These are phyloP conservation scores for Melanogrammus aeglefinus DNA, from an alignment of 2,797 vertebrate species.

Conservation along the genomic window DNA sequence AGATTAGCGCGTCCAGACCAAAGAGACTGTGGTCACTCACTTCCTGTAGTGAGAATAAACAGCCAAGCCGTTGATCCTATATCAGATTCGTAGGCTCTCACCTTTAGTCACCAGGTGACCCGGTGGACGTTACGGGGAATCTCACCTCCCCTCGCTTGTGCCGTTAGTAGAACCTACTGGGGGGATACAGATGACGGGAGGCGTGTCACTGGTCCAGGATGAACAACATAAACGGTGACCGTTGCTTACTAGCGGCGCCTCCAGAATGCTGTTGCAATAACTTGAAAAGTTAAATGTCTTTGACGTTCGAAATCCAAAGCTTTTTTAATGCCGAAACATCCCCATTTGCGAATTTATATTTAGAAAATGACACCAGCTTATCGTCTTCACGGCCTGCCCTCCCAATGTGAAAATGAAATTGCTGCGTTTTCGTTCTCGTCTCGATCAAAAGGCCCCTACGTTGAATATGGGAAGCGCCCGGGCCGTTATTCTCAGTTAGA, in stretches of 20 bases:
- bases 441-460: constrained; percentile 51
- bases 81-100: background rate
- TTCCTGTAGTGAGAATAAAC: background rate
- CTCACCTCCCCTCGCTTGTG: background rate
- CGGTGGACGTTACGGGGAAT: background rate
- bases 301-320: constrained; percentile 49
- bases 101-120: background rate
- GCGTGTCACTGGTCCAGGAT: constrained; percentile 41
- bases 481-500: constrained; percentile 55
- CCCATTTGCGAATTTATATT: constrained; percentile 54
- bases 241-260: constrained; percentile 39
- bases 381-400: constrained; percentile 23
- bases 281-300: constrained; percentile 23
- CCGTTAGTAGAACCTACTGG: background rate
- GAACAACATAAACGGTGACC: constrained; percentile 38
- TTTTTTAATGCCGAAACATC: constrained; percentile 36
- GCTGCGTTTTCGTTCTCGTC: constrained; percentile 51
- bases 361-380: constrained; percentile 36
- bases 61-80: constrained; percentile 1
- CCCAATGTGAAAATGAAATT: constrained; percentile 52
- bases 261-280: constrained; percentile 44
- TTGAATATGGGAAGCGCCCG: constrained; percentile 48
- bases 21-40: constrained; percentile 3
- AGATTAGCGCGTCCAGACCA: constrained; percentile 1
- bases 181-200: constrained; percentile 27